These are phyloP conservation scores for Cottoperca gobio DNA, from an alignment of 2,797 vertebrate genomes.

Conservation along the genomic window DNA sequence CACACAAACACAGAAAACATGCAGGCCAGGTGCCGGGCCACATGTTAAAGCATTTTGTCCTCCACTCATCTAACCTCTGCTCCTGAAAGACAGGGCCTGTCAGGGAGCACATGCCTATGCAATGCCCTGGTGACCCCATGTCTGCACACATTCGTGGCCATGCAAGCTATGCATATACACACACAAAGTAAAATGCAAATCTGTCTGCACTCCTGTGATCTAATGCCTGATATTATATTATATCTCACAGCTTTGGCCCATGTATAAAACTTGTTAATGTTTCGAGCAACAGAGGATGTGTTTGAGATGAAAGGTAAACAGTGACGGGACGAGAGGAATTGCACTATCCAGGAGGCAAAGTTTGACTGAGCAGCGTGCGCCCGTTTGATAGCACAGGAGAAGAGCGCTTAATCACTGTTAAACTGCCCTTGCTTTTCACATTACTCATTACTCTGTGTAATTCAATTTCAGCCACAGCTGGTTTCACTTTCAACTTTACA, in stretches of 20 bases:
- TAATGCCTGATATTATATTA: neutral
- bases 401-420: slow-evolving; percentile 80
- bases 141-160: slow-evolving; percentile 22
- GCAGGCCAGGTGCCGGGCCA: slow-evolving; percentile 69
- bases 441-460: slow-evolving; percentile 80
- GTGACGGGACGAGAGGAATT: neutral
- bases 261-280: slow-evolving; percentile 2
- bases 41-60: slow-evolving; percentile 80
- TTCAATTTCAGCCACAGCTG: slow-evolving; percentile 86
- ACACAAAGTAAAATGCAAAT: no score
- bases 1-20: slow-evolving; percentile 51
- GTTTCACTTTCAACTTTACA: slow-evolving; percentile 85
- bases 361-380: slow-evolving; percentile 27
- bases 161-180: no score
- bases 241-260: neutral
- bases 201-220: slow-evolving; percentile 46
- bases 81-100: slow-evolving; percentile 73
- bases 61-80: slow-evolving; percentile 77
- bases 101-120: slow-evolving; percentile 80
- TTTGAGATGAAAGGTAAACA: neutral
- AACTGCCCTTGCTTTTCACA: slow-evolving; percentile 84
- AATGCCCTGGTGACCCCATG: slow-evolving; percentile 79
- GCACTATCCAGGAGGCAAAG: neutral
- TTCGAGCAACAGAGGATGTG: slow-evolving; percentile 1
- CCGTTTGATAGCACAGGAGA: slow-evolving; percentile 49